phyloP scores from a whole-genome alignment of 2,888 invertebrate species.

The Drosophila sordidapex region DNA sequence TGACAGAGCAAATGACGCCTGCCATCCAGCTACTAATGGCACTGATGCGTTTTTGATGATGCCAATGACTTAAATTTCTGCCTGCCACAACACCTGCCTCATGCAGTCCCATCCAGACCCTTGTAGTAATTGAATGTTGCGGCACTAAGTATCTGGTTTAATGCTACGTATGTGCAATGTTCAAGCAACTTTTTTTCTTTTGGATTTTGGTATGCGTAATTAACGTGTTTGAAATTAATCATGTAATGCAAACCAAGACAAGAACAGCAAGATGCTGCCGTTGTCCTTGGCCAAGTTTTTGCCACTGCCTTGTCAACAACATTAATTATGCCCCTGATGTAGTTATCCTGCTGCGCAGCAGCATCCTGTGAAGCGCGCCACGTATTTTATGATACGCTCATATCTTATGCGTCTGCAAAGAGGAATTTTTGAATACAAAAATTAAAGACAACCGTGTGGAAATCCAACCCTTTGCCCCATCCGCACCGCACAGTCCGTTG shows the following conservation, averaged over 20 bases:
- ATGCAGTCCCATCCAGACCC: constrained; percentile 2
- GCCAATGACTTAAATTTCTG: constrained; percentile 56
- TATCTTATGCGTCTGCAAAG: constrained; percentile 55
- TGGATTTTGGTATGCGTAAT: constrained; percentile 42
- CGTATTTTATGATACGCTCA: constrained; percentile 44
- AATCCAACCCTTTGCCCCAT: neutral
- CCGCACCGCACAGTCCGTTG: constrained; percentile 21
- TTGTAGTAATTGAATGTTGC: constrained; percentile 68
- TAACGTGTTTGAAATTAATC: constrained; percentile 72
- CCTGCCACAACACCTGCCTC: constrained; percentile 2
- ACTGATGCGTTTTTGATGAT: constrained; percentile 80
- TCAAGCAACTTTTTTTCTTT: constrained; percentile 36
- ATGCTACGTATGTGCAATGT: constrained; percentile 75
- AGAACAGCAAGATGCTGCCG: neutral
- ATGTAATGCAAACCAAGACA: constrained; percentile 28
- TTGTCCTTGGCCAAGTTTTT: constrained; percentile 31
- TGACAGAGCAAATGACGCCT: constrained; percentile 67
- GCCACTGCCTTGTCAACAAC: constrained; percentile 47
- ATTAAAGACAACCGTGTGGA: constrained; percentile 46
- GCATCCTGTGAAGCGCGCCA: constrained; percentile 28
- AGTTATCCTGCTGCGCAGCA: constrained; percentile 30
- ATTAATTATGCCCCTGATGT: constrained; percentile 65
- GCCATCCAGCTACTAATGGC: constrained; percentile 57
- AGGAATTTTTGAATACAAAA: constrained; percentile 50
- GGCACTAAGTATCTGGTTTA: neutral